Evolutionary conservation across 2,888 invertebrate genomes (phyloP).

Genomic region (Chalcis sispes): DNA sequence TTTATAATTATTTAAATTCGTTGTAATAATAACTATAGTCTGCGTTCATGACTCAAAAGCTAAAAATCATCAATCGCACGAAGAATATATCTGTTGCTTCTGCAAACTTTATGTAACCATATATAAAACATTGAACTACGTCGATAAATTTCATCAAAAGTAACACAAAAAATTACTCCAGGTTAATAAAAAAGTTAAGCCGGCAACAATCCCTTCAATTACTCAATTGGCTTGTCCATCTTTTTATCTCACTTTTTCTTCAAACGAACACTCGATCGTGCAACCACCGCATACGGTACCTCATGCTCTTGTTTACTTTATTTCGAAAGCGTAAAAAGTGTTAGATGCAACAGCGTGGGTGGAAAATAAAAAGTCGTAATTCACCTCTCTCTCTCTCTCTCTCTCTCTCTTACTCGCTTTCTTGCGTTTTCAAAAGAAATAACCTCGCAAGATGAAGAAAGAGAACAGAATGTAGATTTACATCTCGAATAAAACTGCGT

Average conservation of each 20-base stretch:
- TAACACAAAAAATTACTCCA: not conserved
- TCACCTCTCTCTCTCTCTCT: no score
- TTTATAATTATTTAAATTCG: no score
- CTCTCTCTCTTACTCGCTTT: conserved; percentile 21
- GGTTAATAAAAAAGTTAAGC: conserved; percentile 19
- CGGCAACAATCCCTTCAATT: conserved; percentile 23
- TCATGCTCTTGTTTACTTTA: not conserved
- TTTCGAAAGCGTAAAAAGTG: not conserved
- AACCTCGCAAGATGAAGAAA: conserved; percentile 1
- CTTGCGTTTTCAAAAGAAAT: no score
- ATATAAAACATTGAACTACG: not conserved
- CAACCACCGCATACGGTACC: not conserved
- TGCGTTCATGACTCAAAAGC: no score
- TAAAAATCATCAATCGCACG: no score
- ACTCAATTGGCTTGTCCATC: conserved; percentile 13
- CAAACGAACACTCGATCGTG: no score
- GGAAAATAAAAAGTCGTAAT: conserved; percentile 12
- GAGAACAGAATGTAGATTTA: conserved; percentile 20
- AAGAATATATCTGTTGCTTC: no score
- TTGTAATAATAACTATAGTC: no score
- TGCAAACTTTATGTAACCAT: no score
- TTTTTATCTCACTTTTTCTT: no score
- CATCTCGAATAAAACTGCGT: conserved; percentile 28
- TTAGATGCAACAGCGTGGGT: no score
- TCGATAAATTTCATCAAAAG: not conserved